Evolutionary conservation across 2,888 invertebrate species (phyloP).

Genomic region (Lasius fuliginosus): DNA sequence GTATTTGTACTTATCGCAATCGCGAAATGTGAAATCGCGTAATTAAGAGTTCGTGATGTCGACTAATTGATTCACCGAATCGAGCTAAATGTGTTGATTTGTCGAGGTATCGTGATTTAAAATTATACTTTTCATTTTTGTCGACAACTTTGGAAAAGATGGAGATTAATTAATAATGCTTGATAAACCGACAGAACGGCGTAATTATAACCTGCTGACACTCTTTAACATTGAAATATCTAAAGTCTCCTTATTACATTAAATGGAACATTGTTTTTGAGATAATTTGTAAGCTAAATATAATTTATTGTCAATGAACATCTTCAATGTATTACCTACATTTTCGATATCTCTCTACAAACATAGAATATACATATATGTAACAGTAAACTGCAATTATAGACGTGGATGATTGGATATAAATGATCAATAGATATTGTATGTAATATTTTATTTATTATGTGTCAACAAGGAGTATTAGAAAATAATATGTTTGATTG

Average conservation of each 20-base stretch:
- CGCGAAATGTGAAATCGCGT: constrained; percentile 18
- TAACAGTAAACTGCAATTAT: no score
- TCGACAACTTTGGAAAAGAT: background rate
- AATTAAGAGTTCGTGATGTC: constrained; percentile 35
- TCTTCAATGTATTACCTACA: background rate
- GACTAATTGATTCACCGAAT: constrained; percentile 14
- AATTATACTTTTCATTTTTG: constrained; percentile 19
- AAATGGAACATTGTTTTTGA: background rate
- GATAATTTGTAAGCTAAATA: background rate
- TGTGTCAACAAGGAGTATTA: background rate
- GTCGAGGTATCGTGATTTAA: constrained; percentile 23
- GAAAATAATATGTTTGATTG: background rate
- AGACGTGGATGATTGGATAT: background rate
- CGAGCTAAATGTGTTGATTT: constrained; percentile 24
- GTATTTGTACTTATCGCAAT: constrained; percentile 12
- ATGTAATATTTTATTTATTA: no score
- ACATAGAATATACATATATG: background rate
- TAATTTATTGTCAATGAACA: constrained; percentile 7
- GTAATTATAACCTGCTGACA: constrained; percentile 28
- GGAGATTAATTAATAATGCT: constrained; percentile 33
- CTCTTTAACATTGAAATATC: background rate
- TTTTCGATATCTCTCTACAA: constrained; percentile 15
- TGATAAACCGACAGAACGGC: constrained; percentile 5
- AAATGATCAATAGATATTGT: constrained; percentile 4
- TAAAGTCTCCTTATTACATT: constrained; percentile 15